Conservation (phyloP, 1,140 invertebrate species). For the Tribolium castaneum region DNA sequence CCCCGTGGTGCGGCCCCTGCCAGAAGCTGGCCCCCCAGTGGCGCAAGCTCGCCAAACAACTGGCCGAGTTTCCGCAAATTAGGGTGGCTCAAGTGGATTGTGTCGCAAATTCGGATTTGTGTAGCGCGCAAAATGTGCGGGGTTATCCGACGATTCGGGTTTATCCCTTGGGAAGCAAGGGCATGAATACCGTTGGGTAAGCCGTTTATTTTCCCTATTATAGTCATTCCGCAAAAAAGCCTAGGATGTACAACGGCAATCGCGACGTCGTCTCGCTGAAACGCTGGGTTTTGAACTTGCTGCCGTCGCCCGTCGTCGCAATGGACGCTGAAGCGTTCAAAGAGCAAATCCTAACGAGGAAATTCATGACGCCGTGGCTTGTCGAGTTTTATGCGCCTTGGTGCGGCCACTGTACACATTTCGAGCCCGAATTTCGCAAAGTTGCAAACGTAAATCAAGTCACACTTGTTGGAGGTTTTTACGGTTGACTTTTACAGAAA, state of each 20-base stretch:
- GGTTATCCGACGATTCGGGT: slow-evolving; percentile 79
- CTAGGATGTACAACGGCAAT: slow-evolving; percentile 72
- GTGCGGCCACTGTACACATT: slow-evolving; percentile 78
- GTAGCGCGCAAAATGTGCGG: slow-evolving; percentile 69
- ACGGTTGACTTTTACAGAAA: slow-evolving; percentile 51
- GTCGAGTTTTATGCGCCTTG: slow-evolving; percentile 83
- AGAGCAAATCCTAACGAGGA: slow-evolving; percentile 63
- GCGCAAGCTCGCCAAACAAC: slow-evolving; percentile 77
- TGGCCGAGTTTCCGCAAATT: slow-evolving; percentile 66
- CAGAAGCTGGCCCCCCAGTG: slow-evolving; percentile 82
- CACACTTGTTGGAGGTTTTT: slow-evolving; percentile 21
- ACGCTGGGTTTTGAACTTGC: slow-evolving; percentile 71
- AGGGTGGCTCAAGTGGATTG: slow-evolving; percentile 80
- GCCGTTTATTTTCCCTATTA: slow-evolving; percentile 54
- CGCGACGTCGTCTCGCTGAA: slow-evolving; percentile 71
- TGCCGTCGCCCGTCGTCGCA: slow-evolving; percentile 68
- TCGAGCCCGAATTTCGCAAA: slow-evolving; percentile 77
- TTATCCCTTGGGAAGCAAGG: slow-evolving; percentile 70
- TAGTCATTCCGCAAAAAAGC: slow-evolving; percentile 29
- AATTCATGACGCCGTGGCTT: slow-evolving; percentile 68
- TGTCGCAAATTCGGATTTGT: slow-evolving; percentile 69
- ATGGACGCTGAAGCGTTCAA: slow-evolving; percentile 63
- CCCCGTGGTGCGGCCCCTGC: slow-evolving; percentile 86
- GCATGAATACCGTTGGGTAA: slow-evolving; percentile 67
- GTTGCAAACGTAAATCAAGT: slow-evolving; percentile 70